Evolutionary conservation across 2,797 vertebrate species (phyloP), one percentile per base, ranked within the genome.

Genomic region (Microctenopoma steveboyesi): DNA sequence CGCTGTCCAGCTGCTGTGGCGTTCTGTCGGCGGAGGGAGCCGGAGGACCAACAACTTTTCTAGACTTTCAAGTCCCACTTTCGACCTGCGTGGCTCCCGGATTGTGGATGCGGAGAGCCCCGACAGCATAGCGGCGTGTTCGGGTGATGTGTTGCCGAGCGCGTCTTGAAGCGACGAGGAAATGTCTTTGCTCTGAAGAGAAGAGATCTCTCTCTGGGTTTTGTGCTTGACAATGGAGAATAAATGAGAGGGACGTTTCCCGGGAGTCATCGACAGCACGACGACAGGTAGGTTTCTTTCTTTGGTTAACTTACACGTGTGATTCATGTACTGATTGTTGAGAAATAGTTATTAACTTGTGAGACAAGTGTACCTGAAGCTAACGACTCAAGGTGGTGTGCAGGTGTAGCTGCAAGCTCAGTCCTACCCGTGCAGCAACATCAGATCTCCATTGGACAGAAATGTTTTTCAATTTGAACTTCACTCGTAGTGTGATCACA

Each of bases 251-350:
- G 86, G 81, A 81, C 85, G 75, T 73, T 89, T 83, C 80, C 69
- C 81, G 73, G 90, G 92, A 92, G 92, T 92, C 87, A 92, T 27
- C 92, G 90, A 93, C 81, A 87, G 86, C 90, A 83, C 90, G 86
- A 79, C 92, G 88, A 88, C 92, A 95, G 94, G 94, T 95, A 93
- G 67, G 87, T 22, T 22, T 22, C 22, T 22, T 22, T 22, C 22
- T 22, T 22, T 22, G 22, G 22, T 22, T 1, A 22, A 22, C 22
- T 22, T 22, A 22, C 22, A 22, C 22, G 22, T 22, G 22, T 22
- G 22, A 22, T 22, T 22, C 22, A 22, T 22, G 22, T 22, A 22
- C 22, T 22, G 22, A 22, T 69, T n/a, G 28, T 63, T 74, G 64
- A 76, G 68, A 50, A 68, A 78, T 72, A 74, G 58, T 65, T 74